These are phyloP conservation scores for Scyliorhinus canicula DNA, from an alignment of 2,797 vertebrate species.

Conservation along the genomic window DNA sequence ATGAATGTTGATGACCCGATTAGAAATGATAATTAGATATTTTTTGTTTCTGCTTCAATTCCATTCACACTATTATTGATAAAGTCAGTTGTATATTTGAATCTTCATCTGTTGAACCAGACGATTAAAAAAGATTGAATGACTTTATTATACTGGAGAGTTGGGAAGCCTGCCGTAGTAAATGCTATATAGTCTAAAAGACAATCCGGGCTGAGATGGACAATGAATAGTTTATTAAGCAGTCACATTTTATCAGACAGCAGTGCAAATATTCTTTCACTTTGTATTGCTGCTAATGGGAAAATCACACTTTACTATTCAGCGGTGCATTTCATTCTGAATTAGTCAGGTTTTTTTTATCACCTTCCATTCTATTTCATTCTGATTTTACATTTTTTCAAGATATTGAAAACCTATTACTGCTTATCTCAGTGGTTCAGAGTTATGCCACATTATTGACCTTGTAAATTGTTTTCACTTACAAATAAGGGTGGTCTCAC, in stretches of 20 bases:
- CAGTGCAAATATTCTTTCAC: not conserved
- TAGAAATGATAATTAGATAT: not conserved
- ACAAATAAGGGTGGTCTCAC: not conserved
- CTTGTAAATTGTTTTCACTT: not conserved
- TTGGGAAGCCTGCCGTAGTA: not conserved
- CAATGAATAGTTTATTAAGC: constrained; percentile 7
- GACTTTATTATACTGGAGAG: constrained; percentile 1
- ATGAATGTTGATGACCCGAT: not conserved
- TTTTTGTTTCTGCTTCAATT: constrained; percentile 23
- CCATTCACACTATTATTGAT: not conserved
- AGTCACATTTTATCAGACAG: constrained; percentile 14
- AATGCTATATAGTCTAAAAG: not conserved
- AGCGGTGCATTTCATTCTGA: constrained; percentile 9
- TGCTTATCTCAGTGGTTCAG: not conserved
- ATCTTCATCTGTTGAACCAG: not conserved
- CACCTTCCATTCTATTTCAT: not conserved
- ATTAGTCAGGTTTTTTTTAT: not conserved
- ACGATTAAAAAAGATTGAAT: not conserved
- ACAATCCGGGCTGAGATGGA: not conserved
- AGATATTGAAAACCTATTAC: not conserved
- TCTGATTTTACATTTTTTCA: constrained; percentile 8
- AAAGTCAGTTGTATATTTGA: not conserved
- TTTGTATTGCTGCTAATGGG: not conserved
- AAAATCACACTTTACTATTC: not conserved
- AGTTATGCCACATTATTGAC: not conserved